phyloP scores from a whole-genome alignment of 2,888 invertebrate species.

The Andrena marginata region DNA sequence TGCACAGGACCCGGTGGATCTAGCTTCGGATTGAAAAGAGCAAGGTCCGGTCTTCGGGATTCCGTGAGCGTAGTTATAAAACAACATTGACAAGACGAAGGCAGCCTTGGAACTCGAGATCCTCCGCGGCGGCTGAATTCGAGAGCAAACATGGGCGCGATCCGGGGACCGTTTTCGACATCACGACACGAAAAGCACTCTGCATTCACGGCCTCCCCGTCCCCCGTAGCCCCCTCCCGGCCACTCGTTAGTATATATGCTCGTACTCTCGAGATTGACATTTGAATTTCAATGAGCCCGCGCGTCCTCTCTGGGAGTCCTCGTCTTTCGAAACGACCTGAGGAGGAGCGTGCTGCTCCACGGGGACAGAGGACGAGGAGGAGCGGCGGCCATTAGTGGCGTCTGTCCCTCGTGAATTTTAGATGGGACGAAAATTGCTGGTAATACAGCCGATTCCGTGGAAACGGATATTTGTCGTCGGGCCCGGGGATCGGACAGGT shows the following conservation, averaged over 20 bases:
- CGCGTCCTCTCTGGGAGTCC: slow-evolving; percentile 43
- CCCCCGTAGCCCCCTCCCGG: slow-evolving; percentile 16
- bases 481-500: slow-evolving; percentile 46
- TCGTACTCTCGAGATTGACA: slow-evolving; percentile 72
- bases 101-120: slow-evolving; percentile 65
- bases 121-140: slow-evolving; percentile 66
- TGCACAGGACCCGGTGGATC: neutral
- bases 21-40: neutral
- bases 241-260: slow-evolving; percentile 67
- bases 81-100: slow-evolving; percentile 63
- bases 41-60: slow-evolving; percentile 1
- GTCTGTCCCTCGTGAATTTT: slow-evolving; percentile 60
- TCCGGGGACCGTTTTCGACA: slow-evolving; percentile 72
- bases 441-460: slow-evolving; percentile 64
- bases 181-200: slow-evolving; percentile 71
- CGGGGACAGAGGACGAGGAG: slow-evolving; percentile 2
- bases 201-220: slow-evolving; percentile 50
- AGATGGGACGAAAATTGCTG: slow-evolving; percentile 69
- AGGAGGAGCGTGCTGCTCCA: slow-evolving; percentile 32
- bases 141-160: slow-evolving; percentile 76
- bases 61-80: slow-evolving; percentile 58
- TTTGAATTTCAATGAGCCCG: slow-evolving; percentile 75
- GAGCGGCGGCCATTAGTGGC: slow-evolving; percentile 51
- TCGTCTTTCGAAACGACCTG: slow-evolving; percentile 63
- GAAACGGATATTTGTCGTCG: slow-evolving; percentile 64